Conservation (phyloP, 2,888 invertebrate genomes). For the Chrysolina oricalcia region DNA sequence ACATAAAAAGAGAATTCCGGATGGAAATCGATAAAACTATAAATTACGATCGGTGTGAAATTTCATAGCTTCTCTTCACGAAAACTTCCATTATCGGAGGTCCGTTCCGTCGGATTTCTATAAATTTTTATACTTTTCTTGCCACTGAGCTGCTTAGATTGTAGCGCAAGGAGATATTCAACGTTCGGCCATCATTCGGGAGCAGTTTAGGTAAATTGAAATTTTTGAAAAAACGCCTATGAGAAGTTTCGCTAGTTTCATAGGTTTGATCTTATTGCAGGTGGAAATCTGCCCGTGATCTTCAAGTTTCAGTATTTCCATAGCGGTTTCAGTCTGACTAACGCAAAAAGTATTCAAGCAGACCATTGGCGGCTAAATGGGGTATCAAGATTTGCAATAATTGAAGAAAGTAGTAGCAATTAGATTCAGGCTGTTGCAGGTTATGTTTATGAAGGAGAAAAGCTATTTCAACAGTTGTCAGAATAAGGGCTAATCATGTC, state of each 20-base stretch:
- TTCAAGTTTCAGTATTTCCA: neutral
- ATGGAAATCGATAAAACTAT: slow-evolving; percentile 46
- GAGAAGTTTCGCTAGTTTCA: neutral
- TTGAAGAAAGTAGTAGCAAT: too few relatives aligned
- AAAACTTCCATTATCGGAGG: slow-evolving; percentile 28
- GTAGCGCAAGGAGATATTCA: neutral
- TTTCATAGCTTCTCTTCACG: slow-evolving; percentile 13
- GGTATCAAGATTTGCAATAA: too few relatives aligned
- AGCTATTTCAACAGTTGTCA: too few relatives aligned
- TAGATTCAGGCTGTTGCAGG: too few relatives aligned
- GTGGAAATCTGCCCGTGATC: neutral
- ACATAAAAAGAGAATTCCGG: slow-evolving; percentile 48
- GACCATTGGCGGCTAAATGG: too few relatives aligned
- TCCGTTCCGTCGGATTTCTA: slow-evolving; percentile 22
- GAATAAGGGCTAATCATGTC: too few relatives aligned
- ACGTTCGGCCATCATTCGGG: neutral
- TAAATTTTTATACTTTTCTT: slow-evolving; percentile 32
- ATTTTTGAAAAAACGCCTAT: neutral
- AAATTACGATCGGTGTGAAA: slow-evolving; percentile 43
- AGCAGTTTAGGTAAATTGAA: slow-evolving; percentile 23
- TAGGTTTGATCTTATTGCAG: neutral
- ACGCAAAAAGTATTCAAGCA: too few relatives aligned
- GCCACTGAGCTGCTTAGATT: slow-evolving; percentile 8
- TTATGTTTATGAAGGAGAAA: too few relatives aligned
- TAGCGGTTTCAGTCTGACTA: neutral